These are phyloP conservation scores for Euplexia lucipara DNA, from an alignment of 2,888 invertebrate genomes.

Conservation along the genomic window DNA sequence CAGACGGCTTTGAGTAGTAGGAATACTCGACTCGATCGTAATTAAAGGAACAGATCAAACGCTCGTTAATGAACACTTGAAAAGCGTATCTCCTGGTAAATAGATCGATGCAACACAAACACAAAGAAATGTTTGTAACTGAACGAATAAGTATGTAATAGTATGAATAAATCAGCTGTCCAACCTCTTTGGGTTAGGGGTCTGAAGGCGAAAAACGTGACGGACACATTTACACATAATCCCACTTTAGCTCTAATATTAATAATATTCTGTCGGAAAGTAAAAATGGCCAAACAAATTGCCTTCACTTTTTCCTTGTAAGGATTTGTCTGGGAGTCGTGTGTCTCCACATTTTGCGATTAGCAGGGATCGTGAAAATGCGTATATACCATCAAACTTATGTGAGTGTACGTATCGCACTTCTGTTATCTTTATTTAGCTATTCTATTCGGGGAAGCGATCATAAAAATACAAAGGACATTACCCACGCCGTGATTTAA, in stretches of 20 bases:
- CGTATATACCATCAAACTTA: background rate
- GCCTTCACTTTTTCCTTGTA: conserved; percentile 61
- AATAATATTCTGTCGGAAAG: conserved; percentile 53
- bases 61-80: conserved; percentile 32
- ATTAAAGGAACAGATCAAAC: conserved; percentile 42
- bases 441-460: conserved; percentile 56
- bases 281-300: conserved; percentile 60
- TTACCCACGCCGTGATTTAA: conserved; percentile 65
- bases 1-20: conserved; percentile 1
- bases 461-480: conserved; percentile 68
- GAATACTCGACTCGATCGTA: conserved; percentile 13
- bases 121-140: background rate
- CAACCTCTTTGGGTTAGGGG: background rate
- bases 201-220: conserved; percentile 26
- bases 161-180: conserved; percentile 9
- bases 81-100: conserved; percentile 13
- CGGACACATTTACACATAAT: conserved; percentile 57
- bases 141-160: background rate
- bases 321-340: conserved; percentile 41
- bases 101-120: background rate
- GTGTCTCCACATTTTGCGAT: conserved; percentile 51
- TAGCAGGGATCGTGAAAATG: conserved; percentile 23
- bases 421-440: conserved; percentile 66
- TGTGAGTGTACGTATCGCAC: conserved; percentile 37
- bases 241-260: conserved; percentile 59